Conservation (phyloP, 2,888 invertebrate genomes). For the Drosophila pseudotalamancana region DNA sequence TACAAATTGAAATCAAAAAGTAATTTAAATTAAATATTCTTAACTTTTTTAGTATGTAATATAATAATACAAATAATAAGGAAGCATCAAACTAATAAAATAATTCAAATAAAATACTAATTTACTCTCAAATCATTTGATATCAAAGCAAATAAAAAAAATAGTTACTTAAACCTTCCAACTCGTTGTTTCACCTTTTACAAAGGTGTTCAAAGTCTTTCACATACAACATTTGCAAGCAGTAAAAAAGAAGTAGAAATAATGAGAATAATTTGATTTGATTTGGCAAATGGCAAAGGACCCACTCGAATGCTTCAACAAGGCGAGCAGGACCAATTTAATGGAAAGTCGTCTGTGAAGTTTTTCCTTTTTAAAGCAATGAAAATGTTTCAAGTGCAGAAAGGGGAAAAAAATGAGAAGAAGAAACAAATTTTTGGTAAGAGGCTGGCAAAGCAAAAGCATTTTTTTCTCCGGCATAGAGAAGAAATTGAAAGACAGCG, state of each 20-base stretch:
- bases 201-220: too few relatives aligned
- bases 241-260: slow-evolving; percentile 7
- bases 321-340: slow-evolving; percentile 61
- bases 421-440: slow-evolving; percentile 21
- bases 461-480: slow-evolving; percentile 53
- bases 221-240: too few relatives aligned
- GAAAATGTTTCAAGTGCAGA: slow-evolving; percentile 68
- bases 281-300: slow-evolving; percentile 44
- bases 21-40: too few relatives aligned
- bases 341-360: slow-evolving; percentile 65
- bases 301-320: slow-evolving; percentile 30
- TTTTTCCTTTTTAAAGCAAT: slow-evolving; percentile 65
- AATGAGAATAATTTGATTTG: slow-evolving; percentile 61
- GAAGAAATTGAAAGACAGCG: slow-evolving; percentile 68
- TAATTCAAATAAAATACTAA: too few relatives aligned
- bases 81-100: too few relatives aligned
- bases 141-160: too few relatives aligned
- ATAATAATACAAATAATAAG: too few relatives aligned
- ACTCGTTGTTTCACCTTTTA: too few relatives aligned
- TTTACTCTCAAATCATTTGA: too few relatives aligned
- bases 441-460: slow-evolving; percentile 50
- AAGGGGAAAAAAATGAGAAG: slow-evolving; percentile 8
- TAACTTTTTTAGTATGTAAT: too few relatives aligned
- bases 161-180: too few relatives aligned
- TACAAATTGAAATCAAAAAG: too few relatives aligned